Base-by-base conservation (phyloP, 1,140 invertebrate genomes). In the Leptinotarsa lineolata region DNA sequence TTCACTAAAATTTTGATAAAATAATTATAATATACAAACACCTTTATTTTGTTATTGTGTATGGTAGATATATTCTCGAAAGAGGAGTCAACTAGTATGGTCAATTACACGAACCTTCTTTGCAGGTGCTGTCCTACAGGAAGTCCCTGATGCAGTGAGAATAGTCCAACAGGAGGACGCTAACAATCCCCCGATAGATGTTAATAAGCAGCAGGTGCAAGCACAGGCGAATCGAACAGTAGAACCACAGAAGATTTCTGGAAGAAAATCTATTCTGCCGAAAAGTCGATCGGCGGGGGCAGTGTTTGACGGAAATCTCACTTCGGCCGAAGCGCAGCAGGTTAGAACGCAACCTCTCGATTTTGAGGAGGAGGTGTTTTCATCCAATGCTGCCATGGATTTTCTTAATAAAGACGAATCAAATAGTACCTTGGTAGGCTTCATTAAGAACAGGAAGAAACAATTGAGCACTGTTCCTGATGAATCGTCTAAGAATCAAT, bases 401-500 rank as follows among this genome's bases (percentile, higher is more conserved):
- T 81, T 83, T 60, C 78, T 85, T 8, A 79, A 76, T 45, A 81
- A 84, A 74, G 82, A 85, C 76, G 84, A 84, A 70, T 77, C 79
- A 39, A 80, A 78, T 75, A 85, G 79, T 78, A 83, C 79, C 69
- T 77, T 84, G 44, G 79, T 84, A 22, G 83, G 83, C 60, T 84
- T 81, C 73, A 82, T 84, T 72, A 84, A 84, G 69, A 83, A 78
- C 65, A 73, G 82, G 20, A 83, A 83, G 70, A 83, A 82, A 73
- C 80, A 78, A 66, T 83, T 84, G 72, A 76, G 83, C 15, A 78
- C 79, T 16, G 74, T 77, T 73, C 83, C 86, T 74, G 90, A 92
- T 77, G 91, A 92, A 68, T 90, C 91, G 63, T 83, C 90, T 18
- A 88, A 92, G 74, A 93, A 93, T 78, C 91, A 93, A 84, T 91